Evolutionary conservation across 2,797 vertebrate genomes (phyloP).

Genomic region (Gobio occitaniae): DNA sequence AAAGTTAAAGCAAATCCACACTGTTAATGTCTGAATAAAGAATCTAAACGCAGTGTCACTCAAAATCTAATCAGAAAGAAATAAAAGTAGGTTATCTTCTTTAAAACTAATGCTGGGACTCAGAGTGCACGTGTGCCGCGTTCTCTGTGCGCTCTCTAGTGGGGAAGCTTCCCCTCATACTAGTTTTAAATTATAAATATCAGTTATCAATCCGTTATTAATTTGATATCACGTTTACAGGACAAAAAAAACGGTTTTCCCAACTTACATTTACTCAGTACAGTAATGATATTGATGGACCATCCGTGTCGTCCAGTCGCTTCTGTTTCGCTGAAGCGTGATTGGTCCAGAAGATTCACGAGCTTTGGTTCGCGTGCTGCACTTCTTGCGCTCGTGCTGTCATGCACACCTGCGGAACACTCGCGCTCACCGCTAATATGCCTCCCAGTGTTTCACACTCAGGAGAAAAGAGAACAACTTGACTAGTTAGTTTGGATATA

Average conservation of each 20-base stretch:
- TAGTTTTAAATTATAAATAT: neutral
- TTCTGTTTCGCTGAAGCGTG: slow-evolving; percentile 55
- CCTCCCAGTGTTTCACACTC: neutral
- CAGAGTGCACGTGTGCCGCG: neutral
- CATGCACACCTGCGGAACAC: slow-evolving; percentile 61
- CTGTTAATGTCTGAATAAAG: neutral
- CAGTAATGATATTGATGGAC: too few species aligned
- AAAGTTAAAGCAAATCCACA: neutral
- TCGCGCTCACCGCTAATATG: slow-evolving; percentile 28
- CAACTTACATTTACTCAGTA: too few species aligned
- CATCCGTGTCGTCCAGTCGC: neutral
- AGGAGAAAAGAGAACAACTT: slow-evolving; percentile 14
- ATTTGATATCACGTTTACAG: neutral
- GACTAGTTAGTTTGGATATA: slow-evolving; percentile 19
- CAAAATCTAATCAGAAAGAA: neutral
- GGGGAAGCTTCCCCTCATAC: neutral
- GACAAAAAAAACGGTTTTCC: neutral
- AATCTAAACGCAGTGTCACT: neutral
- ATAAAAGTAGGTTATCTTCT: neutral
- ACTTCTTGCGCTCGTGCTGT: slow-evolving; percentile 52
- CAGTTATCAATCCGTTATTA: neutral
- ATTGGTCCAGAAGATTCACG: slow-evolving; percentile 36
- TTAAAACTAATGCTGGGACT: neutral
- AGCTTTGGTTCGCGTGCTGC: slow-evolving; percentile 20
- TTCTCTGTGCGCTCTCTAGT: slow-evolving; percentile 21